These are phyloP conservation scores for Macrophya alboannulata DNA, from an alignment of 2,888 invertebrate species.

Conservation along the genomic window DNA sequence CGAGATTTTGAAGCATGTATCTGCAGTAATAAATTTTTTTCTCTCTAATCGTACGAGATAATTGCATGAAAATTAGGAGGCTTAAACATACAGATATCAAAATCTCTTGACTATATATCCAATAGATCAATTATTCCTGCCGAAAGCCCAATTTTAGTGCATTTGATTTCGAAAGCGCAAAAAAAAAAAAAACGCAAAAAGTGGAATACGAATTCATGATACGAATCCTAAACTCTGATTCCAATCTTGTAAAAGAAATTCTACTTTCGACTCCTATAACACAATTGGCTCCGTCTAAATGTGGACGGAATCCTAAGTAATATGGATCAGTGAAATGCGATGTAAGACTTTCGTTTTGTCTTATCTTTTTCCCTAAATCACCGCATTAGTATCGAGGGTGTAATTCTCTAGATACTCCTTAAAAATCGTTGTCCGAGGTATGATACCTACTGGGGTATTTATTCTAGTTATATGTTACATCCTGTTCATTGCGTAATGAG, in stretches of 20 bases:
- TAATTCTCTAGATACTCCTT: background rate
- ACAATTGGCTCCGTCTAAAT: background rate
- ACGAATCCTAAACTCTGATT: background rate
- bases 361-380: background rate
- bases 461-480: background rate
- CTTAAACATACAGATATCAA: background rate
- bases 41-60: background rate
- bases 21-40: background rate
- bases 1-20: background rate
- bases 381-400: background rate
- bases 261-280: background rate
- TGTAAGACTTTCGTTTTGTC: background rate
- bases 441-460: no score
- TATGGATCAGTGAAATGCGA: conserved; percentile 11
- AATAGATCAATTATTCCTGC: background rate
- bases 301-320: background rate
- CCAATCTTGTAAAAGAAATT: background rate
- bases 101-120: background rate
- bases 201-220: background rate
- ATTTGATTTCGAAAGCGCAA: background rate
- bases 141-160: background rate
- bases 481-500: background rate
- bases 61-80: background rate
- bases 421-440: background rate
- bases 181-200: background rate